These are phyloP conservation scores for Otolemur crassicaudatus DNA, from an alignment of 2,797 vertebrate genomes.

Conservation along the genomic window DNA sequence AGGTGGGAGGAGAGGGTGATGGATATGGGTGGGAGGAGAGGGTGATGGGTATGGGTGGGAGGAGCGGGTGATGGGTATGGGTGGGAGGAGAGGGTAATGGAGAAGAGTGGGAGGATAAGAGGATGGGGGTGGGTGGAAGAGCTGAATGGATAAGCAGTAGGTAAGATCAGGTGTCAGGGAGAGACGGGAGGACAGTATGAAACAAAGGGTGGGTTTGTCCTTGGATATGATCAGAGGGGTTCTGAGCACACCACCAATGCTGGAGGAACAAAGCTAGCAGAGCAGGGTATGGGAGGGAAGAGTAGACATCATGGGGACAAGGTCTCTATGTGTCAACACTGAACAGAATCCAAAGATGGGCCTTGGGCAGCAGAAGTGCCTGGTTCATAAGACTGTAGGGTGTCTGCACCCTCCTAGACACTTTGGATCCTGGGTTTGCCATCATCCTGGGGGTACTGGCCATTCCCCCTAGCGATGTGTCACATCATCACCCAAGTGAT, in stretches of 20 bases:
- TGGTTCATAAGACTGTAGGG: not conserved
- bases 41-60: too few relatives aligned
- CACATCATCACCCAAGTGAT: not conserved
- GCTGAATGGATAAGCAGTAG: not conserved
- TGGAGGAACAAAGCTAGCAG: not conserved
- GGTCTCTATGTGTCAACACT: not conserved
- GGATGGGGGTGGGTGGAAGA: too few relatives aligned
- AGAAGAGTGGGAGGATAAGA: too few relatives aligned
- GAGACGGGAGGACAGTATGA: rapidly evolving
- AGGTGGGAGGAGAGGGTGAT: too few relatives aligned
- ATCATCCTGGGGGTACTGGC: not conserved
- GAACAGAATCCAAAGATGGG: rapidly evolving
- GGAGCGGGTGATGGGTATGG: too few relatives aligned
- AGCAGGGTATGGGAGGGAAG: rapidly evolving
- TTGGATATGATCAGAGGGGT: not conserved
- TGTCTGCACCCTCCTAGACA: not conserved
- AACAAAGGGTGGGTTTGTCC: not conserved
- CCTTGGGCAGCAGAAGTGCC: not conserved
- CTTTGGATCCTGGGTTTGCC: not conserved
- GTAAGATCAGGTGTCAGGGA: not conserved
- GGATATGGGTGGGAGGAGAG: too few relatives aligned
- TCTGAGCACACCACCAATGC: not conserved
- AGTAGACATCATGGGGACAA: rapidly evolving
- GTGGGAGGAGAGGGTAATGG: too few relatives aligned
- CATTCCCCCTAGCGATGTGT: not conserved